A percentile compares a stretch with the other conserved stretches of the same genome.
Conservation (phyloP, 2,113 vertebrate species). For the Melanerpes aurifrons region DNA sequence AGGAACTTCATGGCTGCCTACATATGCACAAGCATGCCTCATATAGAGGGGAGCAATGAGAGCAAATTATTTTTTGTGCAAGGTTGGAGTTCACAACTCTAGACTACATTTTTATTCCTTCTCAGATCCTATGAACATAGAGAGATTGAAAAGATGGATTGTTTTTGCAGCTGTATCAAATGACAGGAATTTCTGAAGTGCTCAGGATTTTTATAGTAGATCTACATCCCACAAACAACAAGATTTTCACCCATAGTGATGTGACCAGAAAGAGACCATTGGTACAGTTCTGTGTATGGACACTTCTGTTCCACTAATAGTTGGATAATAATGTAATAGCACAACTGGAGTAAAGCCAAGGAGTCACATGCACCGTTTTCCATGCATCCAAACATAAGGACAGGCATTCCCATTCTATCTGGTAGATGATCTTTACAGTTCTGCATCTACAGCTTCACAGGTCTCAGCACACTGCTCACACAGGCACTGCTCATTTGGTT, state of each 20-base stretch:
- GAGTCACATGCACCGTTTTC: not conserved
- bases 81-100: not conserved
- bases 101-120: not conserved
- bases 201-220: not conserved
- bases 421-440: not conserved
- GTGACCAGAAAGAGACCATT: not conserved
- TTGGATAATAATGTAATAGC: not conserved
- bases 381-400: not conserved
- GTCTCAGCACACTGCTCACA: not conserved
- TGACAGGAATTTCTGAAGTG: slow-evolving; percentile 15
- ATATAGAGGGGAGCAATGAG: not conserved
- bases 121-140: not conserved
- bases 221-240: not conserved
- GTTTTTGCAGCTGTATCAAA: slow-evolving; percentile 3
- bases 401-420: not conserved
- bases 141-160: not conserved
- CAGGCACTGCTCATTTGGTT: not conserved
- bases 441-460: rapidly evolving
- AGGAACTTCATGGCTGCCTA: not conserved
- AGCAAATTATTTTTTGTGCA: not conserved
- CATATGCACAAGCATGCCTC: rapidly evolving
- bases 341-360: not conserved
- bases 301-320: not conserved
- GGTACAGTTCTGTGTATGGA: not conserved
- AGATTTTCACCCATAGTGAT: not conserved